These are phyloP conservation scores for Helicoverpa armigera DNA, from an alignment of 1,140 invertebrate genomes.

Conservation along the genomic window DNA sequence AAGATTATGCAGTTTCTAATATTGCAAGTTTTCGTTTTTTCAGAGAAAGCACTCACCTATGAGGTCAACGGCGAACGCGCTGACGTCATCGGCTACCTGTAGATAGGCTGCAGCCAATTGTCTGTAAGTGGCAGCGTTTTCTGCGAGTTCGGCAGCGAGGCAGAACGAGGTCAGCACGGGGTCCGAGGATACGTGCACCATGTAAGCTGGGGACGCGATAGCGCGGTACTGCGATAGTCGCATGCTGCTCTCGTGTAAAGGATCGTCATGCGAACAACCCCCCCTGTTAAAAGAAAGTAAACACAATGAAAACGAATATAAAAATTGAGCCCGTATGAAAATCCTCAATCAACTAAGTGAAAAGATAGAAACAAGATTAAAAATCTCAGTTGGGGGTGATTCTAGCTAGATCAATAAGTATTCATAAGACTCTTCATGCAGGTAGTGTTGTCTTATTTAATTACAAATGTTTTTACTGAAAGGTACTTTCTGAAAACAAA, in stretches of 20 bases:
- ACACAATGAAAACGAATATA: no score
- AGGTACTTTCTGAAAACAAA: no score
- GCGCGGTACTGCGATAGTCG: constrained; percentile 88
- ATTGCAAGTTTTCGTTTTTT: not conserved
- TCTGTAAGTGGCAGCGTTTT: constrained; percentile 82
- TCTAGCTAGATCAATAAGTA: no score
- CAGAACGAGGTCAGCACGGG: constrained; percentile 89
- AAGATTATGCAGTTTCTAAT: constrained; percentile 10
- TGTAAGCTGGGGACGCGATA: constrained; percentile 89
- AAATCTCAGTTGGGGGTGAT: no score
- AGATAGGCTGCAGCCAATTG: constrained; percentile 88
- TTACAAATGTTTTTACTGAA: no score
- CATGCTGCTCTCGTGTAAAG: constrained; percentile 82
- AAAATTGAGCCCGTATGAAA: no score
- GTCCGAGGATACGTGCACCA: constrained; percentile 89
- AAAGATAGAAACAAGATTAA: no score
- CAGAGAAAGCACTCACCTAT: constrained; percentile 75
- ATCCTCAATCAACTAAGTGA: no score
- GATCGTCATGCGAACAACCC: constrained; percentile 76
- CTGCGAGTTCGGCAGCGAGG: constrained; percentile 86
- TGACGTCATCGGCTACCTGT: constrained; percentile 86
- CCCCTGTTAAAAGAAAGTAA: constrained; percentile 47
- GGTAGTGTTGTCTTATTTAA: no score
- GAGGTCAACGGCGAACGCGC: constrained; percentile 89
- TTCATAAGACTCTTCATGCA: no score